Evolutionary conservation across 1,140 invertebrate species (phyloP).

Genomic region (Mylabris phalerata): DNA sequence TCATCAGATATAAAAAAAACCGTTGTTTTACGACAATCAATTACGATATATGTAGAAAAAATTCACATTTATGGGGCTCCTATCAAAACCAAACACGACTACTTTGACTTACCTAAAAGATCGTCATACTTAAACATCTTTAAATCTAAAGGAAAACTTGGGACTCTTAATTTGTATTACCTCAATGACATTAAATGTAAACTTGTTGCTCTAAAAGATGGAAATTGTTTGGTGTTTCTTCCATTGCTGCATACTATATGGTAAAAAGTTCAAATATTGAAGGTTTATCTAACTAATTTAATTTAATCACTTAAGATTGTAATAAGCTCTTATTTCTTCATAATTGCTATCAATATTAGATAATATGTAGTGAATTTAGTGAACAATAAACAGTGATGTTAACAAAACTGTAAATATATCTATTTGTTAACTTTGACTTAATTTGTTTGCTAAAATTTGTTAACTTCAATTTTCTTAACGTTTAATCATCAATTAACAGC

Average conservation of each 20-base stretch:
- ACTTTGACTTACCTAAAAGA: neutral
- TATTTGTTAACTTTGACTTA: too few species aligned
- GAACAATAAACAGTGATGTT: neutral
- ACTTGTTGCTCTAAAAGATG: neutral
- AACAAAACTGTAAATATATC: neutral
- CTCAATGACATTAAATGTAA: neutral
- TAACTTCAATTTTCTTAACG: neutral
- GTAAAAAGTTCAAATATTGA: neutral
- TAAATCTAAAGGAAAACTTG: neutral
- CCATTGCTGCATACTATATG: neutral
- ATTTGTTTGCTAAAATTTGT: neutral
- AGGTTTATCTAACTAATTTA: neutral
- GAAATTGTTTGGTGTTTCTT: neutral
- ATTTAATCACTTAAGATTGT: too few species aligned
- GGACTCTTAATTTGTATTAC: neutral
- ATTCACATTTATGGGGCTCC: neutral
- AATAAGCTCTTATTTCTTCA: neutral
- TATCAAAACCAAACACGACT: neutral
- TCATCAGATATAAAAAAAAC: too few species aligned
- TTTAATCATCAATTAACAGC: neutral
- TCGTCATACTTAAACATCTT: neutral
- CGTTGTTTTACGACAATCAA: too few species aligned
- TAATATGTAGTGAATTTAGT: neutral
- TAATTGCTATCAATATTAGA: too few species aligned
- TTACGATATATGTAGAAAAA: too few species aligned